Base-by-base conservation (phyloP, 2,797 vertebrate species). In the Knipowitschia caucasica region DNA sequence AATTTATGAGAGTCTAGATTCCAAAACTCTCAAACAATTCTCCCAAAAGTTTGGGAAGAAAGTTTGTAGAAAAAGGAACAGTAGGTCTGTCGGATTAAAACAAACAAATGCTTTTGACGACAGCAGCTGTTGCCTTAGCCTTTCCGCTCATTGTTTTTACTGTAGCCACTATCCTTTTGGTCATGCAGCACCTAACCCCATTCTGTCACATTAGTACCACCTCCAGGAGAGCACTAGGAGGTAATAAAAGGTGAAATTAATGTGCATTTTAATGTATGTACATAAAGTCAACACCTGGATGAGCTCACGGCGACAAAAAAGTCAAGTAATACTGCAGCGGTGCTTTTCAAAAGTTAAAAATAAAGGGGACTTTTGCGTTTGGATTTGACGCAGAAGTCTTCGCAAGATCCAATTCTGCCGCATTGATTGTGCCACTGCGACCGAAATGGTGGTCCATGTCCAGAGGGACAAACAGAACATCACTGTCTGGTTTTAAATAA, bases 281-380 rank as follows among this genome's bases (percentile, higher is more conserved):
- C 75, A 86, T 86, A 85, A 85, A 86, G 43, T 47, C 72, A 30
- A 78, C 84, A 88, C 72, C 84, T 86, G 86, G 80, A 62, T 58
- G 34, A 38, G 59, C 68, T 69, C 46, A 23, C 6, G 12, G 46
- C 46, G 6, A 14, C 17, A 46, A 30, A 23, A 34, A 8, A 18
- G 45, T 34, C 21, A 49, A 49, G 30, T 7, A 57, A 29, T 57
- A 58, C 21, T 15, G 33, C 21, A 51, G 44, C 8, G 26, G 29
- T 20, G 25, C 18, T 15, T 46, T 15, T 20, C 24, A 18, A 45
- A 45, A 29, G 14, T 45, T 45, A 11, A 30, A 29, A 8, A 17
- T 18, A 30, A 31, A 47, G 17, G 45, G 27, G 17, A 47, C 30
- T 47, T 47, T 18, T 18, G n/a, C n/a, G 23, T 49, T 49, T 49